phyloP scores from a whole-genome alignment of 2,113 vertebrate species.

The Corapipo altera region DNA sequence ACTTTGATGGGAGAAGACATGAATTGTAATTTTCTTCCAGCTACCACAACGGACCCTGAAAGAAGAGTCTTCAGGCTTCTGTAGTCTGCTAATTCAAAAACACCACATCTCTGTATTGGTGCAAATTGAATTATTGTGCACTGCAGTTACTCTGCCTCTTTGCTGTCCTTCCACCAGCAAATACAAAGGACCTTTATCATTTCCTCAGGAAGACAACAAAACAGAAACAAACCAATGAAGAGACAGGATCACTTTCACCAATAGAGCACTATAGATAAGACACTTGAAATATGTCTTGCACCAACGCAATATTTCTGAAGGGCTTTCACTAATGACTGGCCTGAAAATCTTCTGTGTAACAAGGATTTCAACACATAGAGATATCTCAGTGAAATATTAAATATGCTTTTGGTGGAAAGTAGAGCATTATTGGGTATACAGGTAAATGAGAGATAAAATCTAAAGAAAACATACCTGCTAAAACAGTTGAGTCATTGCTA shows the following conservation, averaged over 20 bases:
- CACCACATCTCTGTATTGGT: not conserved
- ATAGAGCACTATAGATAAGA: not conserved
- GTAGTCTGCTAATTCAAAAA: not conserved
- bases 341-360: not conserved
- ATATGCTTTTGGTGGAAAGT: not conserved
- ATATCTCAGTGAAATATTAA: not conserved
- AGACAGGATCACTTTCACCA: not conserved
- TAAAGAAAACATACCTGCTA: not conserved
- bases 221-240: not conserved
- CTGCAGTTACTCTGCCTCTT: not conserved
- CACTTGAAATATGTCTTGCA: not conserved
- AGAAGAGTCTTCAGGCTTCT: not conserved
- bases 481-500: not conserved
- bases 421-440: not conserved
- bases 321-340: not conserved
- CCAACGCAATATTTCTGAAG: not conserved
- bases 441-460: not conserved
- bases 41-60: not conserved
- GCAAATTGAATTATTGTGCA: not conserved
- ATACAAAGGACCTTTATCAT: not conserved
- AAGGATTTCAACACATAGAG: not conserved
- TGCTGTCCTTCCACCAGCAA: not conserved
- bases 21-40: not conserved
- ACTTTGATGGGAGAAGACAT: not conserved
- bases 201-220: conserved; percentile 2